Conservation (phyloP, 2,888 invertebrate species). For the Bellardia bayeri region DNA sequence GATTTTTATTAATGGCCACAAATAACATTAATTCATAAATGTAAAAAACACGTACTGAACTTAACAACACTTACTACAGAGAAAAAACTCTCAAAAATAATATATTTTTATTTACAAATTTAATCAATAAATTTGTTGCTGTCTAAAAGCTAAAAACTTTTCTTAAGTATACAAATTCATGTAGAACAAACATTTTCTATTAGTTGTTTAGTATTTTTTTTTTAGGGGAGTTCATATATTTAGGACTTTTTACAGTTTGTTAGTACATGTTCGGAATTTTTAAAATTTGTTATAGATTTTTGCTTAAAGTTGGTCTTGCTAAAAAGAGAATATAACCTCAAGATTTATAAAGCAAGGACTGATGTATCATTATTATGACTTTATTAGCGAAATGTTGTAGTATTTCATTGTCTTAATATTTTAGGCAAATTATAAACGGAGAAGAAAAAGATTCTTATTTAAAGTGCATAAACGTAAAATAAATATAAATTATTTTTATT, state of each 20-base stretch:
- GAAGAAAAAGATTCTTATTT: too few species aligned
- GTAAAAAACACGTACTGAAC: constrained; percentile 63
- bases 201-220: background rate
- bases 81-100: background rate
- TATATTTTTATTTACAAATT: constrained; percentile 11
- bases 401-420: too few species aligned
- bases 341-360: too few species aligned
- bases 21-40: constrained; percentile 64
- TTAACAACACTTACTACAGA: background rate
- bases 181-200: background rate
- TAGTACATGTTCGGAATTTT: constrained; percentile 28
- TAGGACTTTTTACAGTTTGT: constrained; percentile 15
- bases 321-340: too few species aligned
- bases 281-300: constrained; percentile 2
- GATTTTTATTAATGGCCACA: constrained; percentile 45
- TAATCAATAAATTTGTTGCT: constrained; percentile 2
- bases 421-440: too few species aligned
- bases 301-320: too few species aligned
- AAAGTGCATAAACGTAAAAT: too few species aligned
- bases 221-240: background rate
- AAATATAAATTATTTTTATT: too few species aligned
- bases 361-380: too few species aligned
- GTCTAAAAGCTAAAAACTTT: background rate
- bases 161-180: background rate
- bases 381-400: too few species aligned